Base-by-base conservation (phyloP, 2,888 invertebrate genomes). In the Dermolepida albohirtum region DNA sequence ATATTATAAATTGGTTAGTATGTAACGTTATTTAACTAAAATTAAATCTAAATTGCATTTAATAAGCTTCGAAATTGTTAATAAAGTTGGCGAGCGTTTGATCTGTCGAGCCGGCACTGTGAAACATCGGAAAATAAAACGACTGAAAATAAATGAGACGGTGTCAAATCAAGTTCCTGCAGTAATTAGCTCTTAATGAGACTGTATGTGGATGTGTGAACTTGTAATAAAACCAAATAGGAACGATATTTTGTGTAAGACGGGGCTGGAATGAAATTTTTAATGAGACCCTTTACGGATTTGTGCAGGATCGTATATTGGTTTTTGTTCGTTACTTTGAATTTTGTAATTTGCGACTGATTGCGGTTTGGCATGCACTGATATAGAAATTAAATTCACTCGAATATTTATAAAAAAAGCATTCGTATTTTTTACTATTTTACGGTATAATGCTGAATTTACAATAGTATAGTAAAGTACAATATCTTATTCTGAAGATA, bases 151-250 rank as follows among this genome's bases (percentile, higher is more conserved):
- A 73, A 75, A 75, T 70, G 74, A 72, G 70, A 54, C 64, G 70
- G 65, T 71, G 71, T 74, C 70, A 72, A 72, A 71, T 73, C 72
- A 68, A 68, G 72, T 74, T 73, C 70, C 70, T 72, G 70, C 71
- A 73, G 71, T 73, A 75, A 75, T 75, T 74, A 75, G 71, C 72
- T 67, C 72, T 73, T 75, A 75, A 75, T 74, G 74, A 72, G 72
- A 51, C 57, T 14, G 41, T 66, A 50, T 49, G 66, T 59, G 59
- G 41, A 72, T 73, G 73, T 71, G 72, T 69, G 72, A 73, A 72
- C 71, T 67, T 65, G 70, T 62, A 70, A 73, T 65, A 72, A 65
- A 62, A 69, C 41, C 57, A 71, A 67, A 65, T 50, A 69, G 49
- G 29, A 65, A 54, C 44, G 49, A 16, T 66, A 65, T 59, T 66